Evolutionary conservation across 2,113 vertebrate genomes (phyloP).

Genomic region (Ptychochromis oligacanthus): DNA sequence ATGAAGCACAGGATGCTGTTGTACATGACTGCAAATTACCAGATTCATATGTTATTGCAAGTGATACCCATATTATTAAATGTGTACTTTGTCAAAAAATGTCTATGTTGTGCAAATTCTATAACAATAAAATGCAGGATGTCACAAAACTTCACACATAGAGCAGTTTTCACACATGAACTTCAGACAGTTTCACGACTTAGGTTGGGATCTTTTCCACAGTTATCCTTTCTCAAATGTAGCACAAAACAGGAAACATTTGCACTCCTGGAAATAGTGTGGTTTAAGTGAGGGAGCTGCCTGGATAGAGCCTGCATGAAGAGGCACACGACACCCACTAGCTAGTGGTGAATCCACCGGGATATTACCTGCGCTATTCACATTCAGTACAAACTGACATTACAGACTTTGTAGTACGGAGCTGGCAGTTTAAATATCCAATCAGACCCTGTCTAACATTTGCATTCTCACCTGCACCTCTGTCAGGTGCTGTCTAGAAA

Average conservation of each 20-base stretch:
- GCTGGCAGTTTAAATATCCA: neutral
- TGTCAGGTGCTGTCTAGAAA: neutral
- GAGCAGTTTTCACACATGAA: neutral
- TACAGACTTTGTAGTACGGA: neutral
- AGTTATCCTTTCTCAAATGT: neutral
- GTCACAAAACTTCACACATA: neutral
- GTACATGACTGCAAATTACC: neutral
- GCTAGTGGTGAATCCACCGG: neutral
- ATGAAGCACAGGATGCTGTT: neutral
- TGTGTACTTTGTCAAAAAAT: neutral
- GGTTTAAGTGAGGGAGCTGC: neutral
- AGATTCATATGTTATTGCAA: neutral
- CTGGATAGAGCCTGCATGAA: neutral
- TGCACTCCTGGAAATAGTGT: neutral
- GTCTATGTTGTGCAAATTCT: neutral
- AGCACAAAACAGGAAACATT: neutral
- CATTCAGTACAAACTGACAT: neutral
- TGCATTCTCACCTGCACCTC: neutral
- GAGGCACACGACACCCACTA: neutral
- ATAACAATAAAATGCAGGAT: neutral
- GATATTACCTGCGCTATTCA: neutral
- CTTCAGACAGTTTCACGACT: neutral
- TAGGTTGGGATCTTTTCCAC: neutral
- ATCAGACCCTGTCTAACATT: neutral
- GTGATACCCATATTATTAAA: neutral